phyloP scores from a whole-genome alignment of 2,797 vertebrate genomes.

The Hoplostethus mediterraneus region DNA sequence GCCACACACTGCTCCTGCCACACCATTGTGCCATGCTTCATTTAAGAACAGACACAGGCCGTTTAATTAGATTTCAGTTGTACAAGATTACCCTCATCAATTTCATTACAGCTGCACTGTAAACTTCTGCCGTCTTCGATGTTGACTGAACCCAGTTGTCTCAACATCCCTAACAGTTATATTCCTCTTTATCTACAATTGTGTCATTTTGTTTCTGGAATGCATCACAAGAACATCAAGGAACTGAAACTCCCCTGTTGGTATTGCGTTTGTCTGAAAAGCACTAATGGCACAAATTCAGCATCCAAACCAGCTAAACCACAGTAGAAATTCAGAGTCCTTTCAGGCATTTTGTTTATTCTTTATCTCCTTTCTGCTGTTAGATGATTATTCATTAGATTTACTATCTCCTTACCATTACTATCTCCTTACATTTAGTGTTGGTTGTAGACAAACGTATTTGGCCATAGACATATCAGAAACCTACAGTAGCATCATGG shows the following conservation, averaged over 20 bases:
- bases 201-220: slow-evolving; percentile 27
- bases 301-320: slow-evolving; percentile 41
- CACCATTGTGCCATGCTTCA: slow-evolving; percentile 37
- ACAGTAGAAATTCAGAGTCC: slow-evolving; percentile 24
- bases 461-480: slow-evolving; percentile 21
- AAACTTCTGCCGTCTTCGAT: slow-evolving; percentile 37
- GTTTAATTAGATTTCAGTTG: slow-evolving; percentile 56
- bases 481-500: slow-evolving; percentile 10
- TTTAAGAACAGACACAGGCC: slow-evolving; percentile 38
- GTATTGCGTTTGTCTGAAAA: slow-evolving; percentile 36
- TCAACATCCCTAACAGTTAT: slow-evolving; percentile 8
- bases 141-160: slow-evolving; percentile 14
- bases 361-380: slow-evolving; percentile 42
- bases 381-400: slow-evolving; percentile 33
- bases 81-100: slow-evolving; percentile 54
- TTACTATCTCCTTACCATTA: background rate
- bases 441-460: slow-evolving; percentile 25
- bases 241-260: slow-evolving; percentile 54
- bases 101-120: slow-evolving; percentile 44
- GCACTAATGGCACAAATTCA: slow-evolving; percentile 41
- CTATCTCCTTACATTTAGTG: slow-evolving; percentile 21
- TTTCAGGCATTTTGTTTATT: slow-evolving; percentile 27
- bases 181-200: slow-evolving; percentile 17
- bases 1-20: slow-evolving; percentile 11
- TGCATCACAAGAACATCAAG: slow-evolving; percentile 1